Conservation (phyloP, 2,113 vertebrate genomes). For the Hiodon alosoides region DNA sequence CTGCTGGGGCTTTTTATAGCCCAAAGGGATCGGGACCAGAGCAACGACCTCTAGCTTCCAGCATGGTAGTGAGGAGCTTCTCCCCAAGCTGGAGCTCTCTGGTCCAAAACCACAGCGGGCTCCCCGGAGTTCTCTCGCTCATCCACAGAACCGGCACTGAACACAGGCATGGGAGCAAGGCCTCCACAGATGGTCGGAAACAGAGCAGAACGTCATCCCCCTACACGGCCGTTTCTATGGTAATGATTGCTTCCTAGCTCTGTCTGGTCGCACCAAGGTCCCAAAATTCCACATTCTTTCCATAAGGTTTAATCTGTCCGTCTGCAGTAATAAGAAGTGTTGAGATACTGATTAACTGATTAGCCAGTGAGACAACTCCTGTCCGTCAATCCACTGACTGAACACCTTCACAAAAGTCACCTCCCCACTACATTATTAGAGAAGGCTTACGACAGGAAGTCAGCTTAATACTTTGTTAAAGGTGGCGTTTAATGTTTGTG, state of each 20-base stretch:
- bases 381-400: background rate
- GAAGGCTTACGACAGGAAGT: no score
- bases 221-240: background rate
- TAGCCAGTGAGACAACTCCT: background rate
- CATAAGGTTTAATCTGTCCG: background rate
- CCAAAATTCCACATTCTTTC: background rate
- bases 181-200: conserved; percentile 4
- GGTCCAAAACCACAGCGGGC: conserved; percentile 10
- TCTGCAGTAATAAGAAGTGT: conserved; percentile 1
- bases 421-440: no score
- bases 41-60: background rate
- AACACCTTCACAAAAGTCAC: no score
- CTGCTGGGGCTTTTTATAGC: no score
- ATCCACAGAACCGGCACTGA: conserved; percentile 3
- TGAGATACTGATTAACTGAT: background rate
- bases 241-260: background rate
- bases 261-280: background rate
- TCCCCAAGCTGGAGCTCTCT: background rate
- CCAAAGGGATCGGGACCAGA: background rate
- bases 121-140: background rate
- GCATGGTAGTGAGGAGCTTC: background rate
- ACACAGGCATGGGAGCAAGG: background rate
- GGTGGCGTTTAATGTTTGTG: no score
- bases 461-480: no score
- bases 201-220: background rate